Evolutionary conservation across 2,113 vertebrate genomes (phyloP).

Genomic region (Dipodomys stephensi): DNA sequence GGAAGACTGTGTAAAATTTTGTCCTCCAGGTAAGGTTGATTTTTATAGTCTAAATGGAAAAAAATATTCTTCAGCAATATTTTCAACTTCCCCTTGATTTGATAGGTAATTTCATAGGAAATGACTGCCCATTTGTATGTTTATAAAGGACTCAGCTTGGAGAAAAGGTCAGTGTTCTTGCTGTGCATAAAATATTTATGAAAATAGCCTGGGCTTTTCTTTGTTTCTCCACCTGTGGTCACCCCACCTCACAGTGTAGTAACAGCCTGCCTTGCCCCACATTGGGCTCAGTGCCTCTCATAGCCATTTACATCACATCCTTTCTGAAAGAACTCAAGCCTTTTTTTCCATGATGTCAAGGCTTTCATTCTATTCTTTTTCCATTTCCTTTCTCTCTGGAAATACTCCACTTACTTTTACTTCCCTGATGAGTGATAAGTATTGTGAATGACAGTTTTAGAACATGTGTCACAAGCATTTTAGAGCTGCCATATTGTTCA

Average conservation of each 20-base stretch:
- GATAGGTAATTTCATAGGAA: conserved; percentile 66
- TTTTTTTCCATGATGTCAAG: background rate
- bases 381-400: background rate
- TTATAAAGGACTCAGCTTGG: conserved; percentile 52
- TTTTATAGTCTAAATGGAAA: conserved; percentile 10
- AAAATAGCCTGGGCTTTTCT: conserved; percentile 33
- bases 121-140: conserved; percentile 59
- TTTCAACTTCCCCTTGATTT: conserved; percentile 41
- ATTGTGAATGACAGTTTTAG: conserved; percentile 7
- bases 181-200: conserved; percentile 70
- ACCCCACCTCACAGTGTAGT: background rate
- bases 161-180: conserved; percentile 61
- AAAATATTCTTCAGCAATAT: conserved; percentile 48
- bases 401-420: conserved; percentile 47
- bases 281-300: background rate
- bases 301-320: background rate
- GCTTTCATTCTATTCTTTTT: background rate
- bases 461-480: background rate
- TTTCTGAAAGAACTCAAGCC: background rate
- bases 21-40: background rate
- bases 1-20: background rate
- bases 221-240: background rate
- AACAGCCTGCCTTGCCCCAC: background rate
- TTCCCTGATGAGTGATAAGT: background rate
- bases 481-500: background rate